Evolutionary conservation across 2,888 invertebrate species (phyloP).

Genomic region (Mythimna lalbum): DNA sequence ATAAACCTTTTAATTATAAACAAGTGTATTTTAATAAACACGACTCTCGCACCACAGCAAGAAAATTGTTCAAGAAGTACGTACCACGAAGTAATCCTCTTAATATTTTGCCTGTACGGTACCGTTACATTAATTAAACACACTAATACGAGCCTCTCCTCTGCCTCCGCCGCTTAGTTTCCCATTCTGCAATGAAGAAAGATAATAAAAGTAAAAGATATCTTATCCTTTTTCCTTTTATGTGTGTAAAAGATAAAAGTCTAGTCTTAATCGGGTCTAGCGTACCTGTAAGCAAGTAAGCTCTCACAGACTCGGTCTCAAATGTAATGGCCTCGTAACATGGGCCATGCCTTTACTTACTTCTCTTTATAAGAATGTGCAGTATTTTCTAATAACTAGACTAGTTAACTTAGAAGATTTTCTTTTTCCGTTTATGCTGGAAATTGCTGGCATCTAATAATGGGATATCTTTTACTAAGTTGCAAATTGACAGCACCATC

Average conservation of each 20-base stretch:
- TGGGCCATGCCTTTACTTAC: constrained; percentile 24
- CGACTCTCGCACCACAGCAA: too few species aligned
- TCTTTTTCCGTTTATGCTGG: background rate
- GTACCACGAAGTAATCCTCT: background rate
- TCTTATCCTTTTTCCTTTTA: constrained; percentile 27
- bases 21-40: too few species aligned
- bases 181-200: constrained; percentile 3
- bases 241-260: constrained; percentile 39
- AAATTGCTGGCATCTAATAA: background rate
- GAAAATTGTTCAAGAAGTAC: too few species aligned
- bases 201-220: constrained; percentile 31
- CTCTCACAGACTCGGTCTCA: constrained; percentile 34
- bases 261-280: constrained; percentile 41
- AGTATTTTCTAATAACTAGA: constrained; percentile 21
- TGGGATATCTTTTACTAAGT: background rate
- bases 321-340: constrained; percentile 43
- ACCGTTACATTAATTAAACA: constrained; percentile 18
- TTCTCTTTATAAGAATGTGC: constrained; percentile 11
- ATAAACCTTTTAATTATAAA: too few species aligned
- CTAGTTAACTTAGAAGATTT: constrained; percentile 1
- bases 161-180: background rate
- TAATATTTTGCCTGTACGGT: background rate
- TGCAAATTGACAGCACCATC: background rate
- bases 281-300: constrained; percentile 28
- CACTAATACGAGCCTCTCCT: background rate